phyloP scores from a whole-genome alignment of 2,797 vertebrate species.

The Pelodytes ibericus region DNA sequence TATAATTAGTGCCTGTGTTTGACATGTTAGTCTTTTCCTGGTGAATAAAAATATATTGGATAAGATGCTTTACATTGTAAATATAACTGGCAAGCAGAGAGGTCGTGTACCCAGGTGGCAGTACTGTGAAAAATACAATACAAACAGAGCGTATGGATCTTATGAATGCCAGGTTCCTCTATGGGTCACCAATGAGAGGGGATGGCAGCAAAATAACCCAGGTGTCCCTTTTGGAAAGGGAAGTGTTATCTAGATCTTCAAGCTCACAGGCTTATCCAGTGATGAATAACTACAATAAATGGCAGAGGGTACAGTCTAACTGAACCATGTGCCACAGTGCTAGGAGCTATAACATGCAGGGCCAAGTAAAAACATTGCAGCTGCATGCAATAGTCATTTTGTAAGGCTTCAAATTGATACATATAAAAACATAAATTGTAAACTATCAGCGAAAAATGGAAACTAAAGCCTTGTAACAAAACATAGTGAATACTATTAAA shows the following conservation, averaged over 20 bases:
- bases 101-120: conserved; percentile 46
- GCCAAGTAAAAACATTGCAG: conserved; percentile 57
- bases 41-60: too few relatives aligned
- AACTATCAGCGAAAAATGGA: too few relatives aligned
- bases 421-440: too few relatives aligned
- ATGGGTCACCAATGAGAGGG: conserved; percentile 37
- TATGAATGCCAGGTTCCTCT: conserved; percentile 22
- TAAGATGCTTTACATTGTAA: conserved; percentile 4
- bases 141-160: conserved; percentile 12
- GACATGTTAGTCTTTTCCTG: too few relatives aligned
- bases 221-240: conserved; percentile 26
- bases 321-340: conserved; percentile 56
- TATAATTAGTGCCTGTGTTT: too few relatives aligned
- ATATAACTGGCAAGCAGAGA: conserved; percentile 44
- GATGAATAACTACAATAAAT: conserved; percentile 26
- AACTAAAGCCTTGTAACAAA: too few relatives aligned
- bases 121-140: conserved; percentile 48
- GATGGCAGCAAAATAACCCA: conserved; percentile 53
- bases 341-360: conserved; percentile 24
- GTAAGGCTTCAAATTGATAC: too few relatives aligned
- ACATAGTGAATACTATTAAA: too few relatives aligned
- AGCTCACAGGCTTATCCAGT: background rate
- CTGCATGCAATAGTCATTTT: conserved; percentile 44
- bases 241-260: conserved; percentile 59
- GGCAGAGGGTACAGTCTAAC: conserved; percentile 29